Base-by-base conservation (phyloP, 2,888 invertebrate species). In the Liodrosophila aerea region DNA sequence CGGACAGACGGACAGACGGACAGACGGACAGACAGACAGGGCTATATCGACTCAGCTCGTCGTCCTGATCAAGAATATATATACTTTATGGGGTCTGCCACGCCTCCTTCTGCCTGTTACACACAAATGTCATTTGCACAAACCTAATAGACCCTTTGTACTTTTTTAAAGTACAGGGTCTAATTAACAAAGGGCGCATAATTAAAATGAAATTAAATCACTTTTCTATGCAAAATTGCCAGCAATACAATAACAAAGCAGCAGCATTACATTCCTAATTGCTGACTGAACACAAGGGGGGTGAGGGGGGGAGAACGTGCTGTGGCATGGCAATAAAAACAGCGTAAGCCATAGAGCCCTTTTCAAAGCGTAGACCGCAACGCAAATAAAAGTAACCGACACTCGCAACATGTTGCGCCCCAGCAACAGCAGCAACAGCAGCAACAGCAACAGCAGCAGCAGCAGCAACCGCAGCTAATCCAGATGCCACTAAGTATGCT, bases 401-500 rank as follows among this genome's bases (percentile, higher is more conserved):
- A 37, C 22, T 18, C 27, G 15, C 50, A 64, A 67, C 69, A 69
- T 66, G 66, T 66, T 66, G 64, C 69, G 57, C 47, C 47, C 36
- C 34, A 40, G 58, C 64, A 2, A 5, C 22, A 22, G 22, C 22
- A 22, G 22, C 22, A 22, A 22, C 31, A 31, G 31, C 31, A 31
- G 8, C 31, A 29, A 30, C 22, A 43, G 18, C 37, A 37, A 16
- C 37, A 22, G 22, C 22, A 22, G 5, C 22, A 22, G 5, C 22
- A 22, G 22, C 22, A 22, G 22, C 22, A 22, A 22, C 22, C 67
- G 33, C 44, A 69, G 70, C 68, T 67, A 72, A 72, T 63, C 70
- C 33, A 47, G 33, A 46, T 51, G 73, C 74, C 65, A 50, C 58
- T 59, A 73, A 69, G 70, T 65, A 66, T 59, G 58, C 73, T 41